Conservation (phyloP, 1,140 invertebrate genomes). For the Eufriesea mexicana region DNA sequence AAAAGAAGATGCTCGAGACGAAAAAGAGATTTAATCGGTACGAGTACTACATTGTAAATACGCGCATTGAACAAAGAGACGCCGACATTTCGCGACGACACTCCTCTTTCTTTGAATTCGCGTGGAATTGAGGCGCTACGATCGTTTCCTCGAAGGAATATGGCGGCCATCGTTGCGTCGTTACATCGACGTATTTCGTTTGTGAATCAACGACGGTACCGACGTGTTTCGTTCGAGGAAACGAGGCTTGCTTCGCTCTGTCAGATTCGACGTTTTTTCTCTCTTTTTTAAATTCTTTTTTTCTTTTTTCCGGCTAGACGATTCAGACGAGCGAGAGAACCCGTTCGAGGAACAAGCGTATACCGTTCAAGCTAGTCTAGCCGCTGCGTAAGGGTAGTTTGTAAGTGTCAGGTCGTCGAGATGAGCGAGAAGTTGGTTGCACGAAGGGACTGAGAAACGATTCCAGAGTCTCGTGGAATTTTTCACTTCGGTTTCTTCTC, state of each 20-base stretch:
- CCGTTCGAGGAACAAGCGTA: neutral
- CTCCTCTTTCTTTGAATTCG: constrained; percentile 45
- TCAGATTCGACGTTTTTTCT: neutral
- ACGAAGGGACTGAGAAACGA: too few relatives aligned
- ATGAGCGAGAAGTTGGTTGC: constrained; percentile 1
- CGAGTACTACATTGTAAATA: neutral
- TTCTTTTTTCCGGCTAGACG: neutral
- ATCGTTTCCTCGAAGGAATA: neutral
- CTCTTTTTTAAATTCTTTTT: neutral
- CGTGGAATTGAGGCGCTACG: constrained; percentile 51
- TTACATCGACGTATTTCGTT: neutral
- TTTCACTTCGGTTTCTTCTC: neutral
- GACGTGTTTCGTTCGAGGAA: neutral
- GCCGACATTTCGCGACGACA: constrained; percentile 36
- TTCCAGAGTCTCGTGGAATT: neutral
- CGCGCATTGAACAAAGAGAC: neutral
- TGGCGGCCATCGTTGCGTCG: neutral
- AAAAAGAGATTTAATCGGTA: neutral
- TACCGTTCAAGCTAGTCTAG: constrained; percentile 53
- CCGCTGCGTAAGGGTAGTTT: constrained; percentile 28
- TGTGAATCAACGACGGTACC: too few relatives aligned
- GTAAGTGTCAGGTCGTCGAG: neutral
- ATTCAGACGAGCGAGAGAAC: neutral
- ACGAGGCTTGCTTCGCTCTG: neutral
- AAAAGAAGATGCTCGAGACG: too few relatives aligned